Base-by-base conservation (phyloP, 2,888 invertebrate species). In the Trichacis sp. region DNA sequence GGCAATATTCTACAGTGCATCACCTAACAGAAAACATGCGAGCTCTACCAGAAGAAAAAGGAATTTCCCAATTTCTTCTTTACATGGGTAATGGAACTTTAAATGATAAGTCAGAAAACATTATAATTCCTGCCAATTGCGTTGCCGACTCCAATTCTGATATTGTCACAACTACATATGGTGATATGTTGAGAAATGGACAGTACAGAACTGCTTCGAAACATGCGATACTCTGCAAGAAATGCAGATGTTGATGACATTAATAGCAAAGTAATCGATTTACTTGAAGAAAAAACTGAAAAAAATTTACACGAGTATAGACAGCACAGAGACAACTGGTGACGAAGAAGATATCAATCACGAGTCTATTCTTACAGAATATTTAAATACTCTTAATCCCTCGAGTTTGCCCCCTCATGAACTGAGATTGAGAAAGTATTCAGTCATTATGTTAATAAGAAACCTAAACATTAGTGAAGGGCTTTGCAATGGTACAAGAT, bases 221-320 rank as follows among this genome's bases (percentile, higher is more conserved):
- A 9, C 40, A 18, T 40, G 51, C 51, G 20, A 51, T 51, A 24
- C 51, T 52, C 51, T 29, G 42, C 51, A 3, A 20, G 42, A 52
- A 73, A 72, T 64, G 45, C 51, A 1, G 71, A 73, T 45, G 71
- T 70, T 5, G 52, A 70, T 51, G 67, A 68, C 56, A 68, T 73
- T 1, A 72, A 73, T 47, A n/a, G 50, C 47, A 46, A 48, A 55
- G 58, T 58, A 12, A 24, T 62, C 9, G 20, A 48, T n/a, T 42
- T 56, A 17, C 24, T 60, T 9, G 53, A 55, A 15, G 38, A 38
- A 38, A 8, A 8, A 3, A 47, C 54, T 14, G 53, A 53, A 38
- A 53, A 49, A 20, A 24, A 33, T 45, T 17, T 9, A 46, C 48
- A 6, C n/a, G 61, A n/a, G n/a, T n/a, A n/a, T n/a, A n/a, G n/a